Conservation (phyloP, 2,113 vertebrate genomes). For the Alaudala cheleensis region DNA sequence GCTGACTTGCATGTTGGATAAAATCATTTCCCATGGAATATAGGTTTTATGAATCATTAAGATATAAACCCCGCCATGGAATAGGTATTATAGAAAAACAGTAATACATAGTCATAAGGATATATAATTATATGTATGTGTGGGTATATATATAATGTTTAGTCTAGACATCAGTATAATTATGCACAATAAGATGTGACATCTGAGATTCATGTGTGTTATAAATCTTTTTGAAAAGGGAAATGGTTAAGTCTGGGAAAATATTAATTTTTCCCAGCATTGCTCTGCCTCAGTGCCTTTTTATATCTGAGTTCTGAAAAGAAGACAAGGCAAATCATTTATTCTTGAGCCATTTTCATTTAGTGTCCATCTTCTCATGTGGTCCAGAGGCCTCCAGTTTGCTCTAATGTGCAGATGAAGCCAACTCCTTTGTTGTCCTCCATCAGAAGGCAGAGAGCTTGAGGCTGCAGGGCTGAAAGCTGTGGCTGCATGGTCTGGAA, state of each 20-base stretch:
- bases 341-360: slow-evolving; percentile 18
- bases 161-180: slow-evolving; percentile 68
- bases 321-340: background rate
- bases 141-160: slow-evolving; percentile 67
- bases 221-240: slow-evolving; percentile 59
- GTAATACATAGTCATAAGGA: slow-evolving; percentile 66
- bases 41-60: slow-evolving; percentile 65
- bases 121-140: slow-evolving; percentile 63
- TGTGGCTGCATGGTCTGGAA: background rate
- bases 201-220: slow-evolving; percentile 62
- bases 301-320: background rate
- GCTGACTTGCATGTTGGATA: slow-evolving; percentile 64
- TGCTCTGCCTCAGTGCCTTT: background rate
- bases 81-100: slow-evolving; percentile 54
- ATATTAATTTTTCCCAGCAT: slow-evolving; percentile 39
- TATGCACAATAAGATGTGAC: slow-evolving; percentile 69
- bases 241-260: slow-evolving; percentile 62
- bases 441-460: background rate
- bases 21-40: slow-evolving; percentile 64
- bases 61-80: slow-evolving; percentile 35
- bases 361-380: background rate
- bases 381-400: background rate
- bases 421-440: slow-evolving; percentile 4
- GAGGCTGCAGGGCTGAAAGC: background rate
- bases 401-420: slow-evolving; percentile 11